A percentile compares a stretch with the other conserved stretches of the same genome.
Evolutionary conservation across 2,113 vertebrate species (phyloP).

Genomic region (Numenius arquata): DNA sequence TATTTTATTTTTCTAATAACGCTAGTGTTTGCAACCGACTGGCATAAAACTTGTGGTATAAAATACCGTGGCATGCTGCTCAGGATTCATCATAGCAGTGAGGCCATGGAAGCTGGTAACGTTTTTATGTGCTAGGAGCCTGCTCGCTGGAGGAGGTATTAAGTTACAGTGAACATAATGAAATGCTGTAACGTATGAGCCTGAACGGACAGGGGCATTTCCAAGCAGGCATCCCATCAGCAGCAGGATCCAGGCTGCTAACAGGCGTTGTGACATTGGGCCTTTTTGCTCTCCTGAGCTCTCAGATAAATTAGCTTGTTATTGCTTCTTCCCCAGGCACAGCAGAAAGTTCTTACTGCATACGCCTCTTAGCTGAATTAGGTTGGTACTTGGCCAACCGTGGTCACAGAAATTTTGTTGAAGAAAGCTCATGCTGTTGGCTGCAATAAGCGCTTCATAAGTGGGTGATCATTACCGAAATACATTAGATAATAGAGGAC

Average conservation of each 20-base stretch:
- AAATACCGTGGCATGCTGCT: not conserved
- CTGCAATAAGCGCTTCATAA: not conserved
- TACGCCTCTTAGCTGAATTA: not conserved
- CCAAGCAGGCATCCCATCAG: not conserved
- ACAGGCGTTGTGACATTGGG: not conserved
- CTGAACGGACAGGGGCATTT: not conserved
- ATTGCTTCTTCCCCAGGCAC: not conserved
- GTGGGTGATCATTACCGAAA: not conserved
- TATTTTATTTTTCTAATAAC: not conserved
- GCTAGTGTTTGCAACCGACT: not conserved
- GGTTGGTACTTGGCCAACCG: not conserved
- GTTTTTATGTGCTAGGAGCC: not conserved
- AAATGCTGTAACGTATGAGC: not conserved
- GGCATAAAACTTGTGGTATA: not conserved
- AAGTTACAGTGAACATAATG: constrained; percentile 1
- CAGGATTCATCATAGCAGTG: not conserved
- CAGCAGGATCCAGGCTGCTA: not conserved
- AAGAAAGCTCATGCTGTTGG: not conserved
- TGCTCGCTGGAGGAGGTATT: not conserved
- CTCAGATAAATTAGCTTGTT: not conserved
- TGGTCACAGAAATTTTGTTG: not conserved
- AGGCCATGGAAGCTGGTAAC: accelerated
- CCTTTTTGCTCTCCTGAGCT: not conserved
- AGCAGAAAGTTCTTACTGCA: not conserved
- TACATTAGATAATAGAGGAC: not conserved